phyloP scores from a whole-genome alignment of 2,113 vertebrate genomes.

The Dicerorhinus sumatrensis region DNA sequence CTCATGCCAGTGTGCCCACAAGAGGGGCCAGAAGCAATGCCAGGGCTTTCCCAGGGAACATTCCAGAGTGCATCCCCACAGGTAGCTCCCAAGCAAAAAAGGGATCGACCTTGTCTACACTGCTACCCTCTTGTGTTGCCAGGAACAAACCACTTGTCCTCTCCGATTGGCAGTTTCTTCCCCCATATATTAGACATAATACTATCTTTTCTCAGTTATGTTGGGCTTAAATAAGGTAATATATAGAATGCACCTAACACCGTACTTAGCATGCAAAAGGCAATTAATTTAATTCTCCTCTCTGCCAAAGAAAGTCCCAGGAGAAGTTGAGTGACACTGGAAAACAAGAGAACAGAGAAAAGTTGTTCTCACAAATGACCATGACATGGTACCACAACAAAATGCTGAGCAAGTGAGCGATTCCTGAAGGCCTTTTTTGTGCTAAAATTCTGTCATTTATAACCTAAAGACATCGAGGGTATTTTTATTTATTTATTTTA shows the following conservation, averaged over 20 bases:
- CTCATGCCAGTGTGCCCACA: background rate
- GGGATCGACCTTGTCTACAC: background rate
- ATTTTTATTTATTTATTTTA: no score
- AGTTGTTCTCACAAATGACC: background rate
- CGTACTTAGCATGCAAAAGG: background rate
- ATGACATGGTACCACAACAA: background rate
- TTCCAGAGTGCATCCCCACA: background rate
- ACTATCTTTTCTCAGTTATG: background rate
- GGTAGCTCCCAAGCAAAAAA: background rate
- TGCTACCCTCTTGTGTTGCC: background rate
- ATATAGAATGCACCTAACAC: fast-evolving
- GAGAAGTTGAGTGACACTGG: background rate
- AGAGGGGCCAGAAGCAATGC: background rate
- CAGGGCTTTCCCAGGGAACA: background rate
- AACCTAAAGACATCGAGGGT: background rate
- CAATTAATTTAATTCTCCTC: background rate
- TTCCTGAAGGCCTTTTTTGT: background rate
- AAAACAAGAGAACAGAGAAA: background rate
- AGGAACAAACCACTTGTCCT: background rate
- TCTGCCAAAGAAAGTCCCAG: background rate
- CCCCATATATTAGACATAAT: background rate
- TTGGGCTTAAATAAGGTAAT: fast-evolving
- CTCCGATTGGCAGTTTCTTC: background rate
- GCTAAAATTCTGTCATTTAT: background rate
- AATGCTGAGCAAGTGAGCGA: background rate